These are phyloP conservation scores for Chrysolina americana DNA, from an alignment of 2,888 invertebrate species.

Conservation along the genomic window DNA sequence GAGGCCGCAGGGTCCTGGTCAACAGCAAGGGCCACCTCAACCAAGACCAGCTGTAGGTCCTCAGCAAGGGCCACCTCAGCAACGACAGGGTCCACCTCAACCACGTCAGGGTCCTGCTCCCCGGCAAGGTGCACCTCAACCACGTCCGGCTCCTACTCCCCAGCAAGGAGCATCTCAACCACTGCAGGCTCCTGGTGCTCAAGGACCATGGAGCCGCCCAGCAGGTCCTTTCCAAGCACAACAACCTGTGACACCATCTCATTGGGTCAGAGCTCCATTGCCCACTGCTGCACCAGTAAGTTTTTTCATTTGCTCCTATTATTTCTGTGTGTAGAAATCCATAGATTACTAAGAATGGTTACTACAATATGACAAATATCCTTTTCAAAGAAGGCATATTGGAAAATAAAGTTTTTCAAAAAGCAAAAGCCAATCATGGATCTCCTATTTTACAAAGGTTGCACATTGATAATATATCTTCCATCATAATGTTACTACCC, in stretches of 20 bases:
- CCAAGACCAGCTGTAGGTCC: not conserved
- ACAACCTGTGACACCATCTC: slow-evolving; percentile 46
- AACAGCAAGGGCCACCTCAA: slow-evolving; percentile 32
- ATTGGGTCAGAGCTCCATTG: slow-evolving; percentile 47
- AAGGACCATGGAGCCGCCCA: slow-evolving; percentile 56
- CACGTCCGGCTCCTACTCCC: slow-evolving; percentile 33
- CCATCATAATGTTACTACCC: no score
- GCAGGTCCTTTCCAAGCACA: slow-evolving; percentile 47
- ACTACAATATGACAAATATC: no score
- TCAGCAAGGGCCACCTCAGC: no score
- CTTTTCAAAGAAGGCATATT: no score
- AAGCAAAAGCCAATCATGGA: no score
- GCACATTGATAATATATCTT: no score
- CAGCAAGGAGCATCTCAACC: not conserved
- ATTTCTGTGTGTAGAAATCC: no score
- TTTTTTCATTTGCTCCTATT: slow-evolving; percentile 23
- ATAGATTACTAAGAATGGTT: no score
- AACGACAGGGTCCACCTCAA: slow-evolving; percentile 30
- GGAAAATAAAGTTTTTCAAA: no score
- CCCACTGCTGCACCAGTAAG: slow-evolving; percentile 44
- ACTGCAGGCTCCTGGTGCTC: no score
- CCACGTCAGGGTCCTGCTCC: slow-evolving; percentile 33
- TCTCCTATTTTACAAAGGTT: no score
- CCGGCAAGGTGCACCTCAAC: slow-evolving; percentile 24
- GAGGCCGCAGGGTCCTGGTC: slow-evolving; percentile 32